Evolutionary conservation across 2,797 vertebrate species (phyloP), one percentile per base, ranked within the genome.

Genomic region (Cyprinodon diabolis): DNA sequence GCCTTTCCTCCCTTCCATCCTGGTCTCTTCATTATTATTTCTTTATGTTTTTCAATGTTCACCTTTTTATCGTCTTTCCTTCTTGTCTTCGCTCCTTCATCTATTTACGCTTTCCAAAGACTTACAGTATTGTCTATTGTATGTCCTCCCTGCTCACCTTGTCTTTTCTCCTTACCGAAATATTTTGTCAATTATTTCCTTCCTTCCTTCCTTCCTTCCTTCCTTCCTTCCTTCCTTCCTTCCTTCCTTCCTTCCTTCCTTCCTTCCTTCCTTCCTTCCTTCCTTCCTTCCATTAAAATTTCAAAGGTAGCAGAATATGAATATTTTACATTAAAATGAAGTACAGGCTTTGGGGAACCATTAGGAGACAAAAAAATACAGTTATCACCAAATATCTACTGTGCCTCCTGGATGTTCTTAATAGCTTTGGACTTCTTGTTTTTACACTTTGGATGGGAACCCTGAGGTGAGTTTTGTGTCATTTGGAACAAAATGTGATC

Each of bases 281-380:
- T 47, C 3, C 48, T 14, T 54, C 8, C 52, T 54, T 17, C n/a
- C 17, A 43, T 43, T 17, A 6, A 6, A 51, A 15, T 17, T 51
- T 51, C 5, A 15, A 51, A 15, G 4, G 1, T 23, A 3, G 3
- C 11, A 65, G 45, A 40, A n/a, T n/a, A 63, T 65, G 19, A 3
- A 47, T 23, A 11, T 65, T 45, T 23, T 23, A 43, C 40, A 45
- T 65, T 4, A 65, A 45, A 65, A 65, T 6, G 25, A 63, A 69
- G 67, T 62, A 40, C 11, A 51, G 15, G 49, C 71, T 73, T 75
- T 12, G 25, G 21, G 74, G 76, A 78, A 78, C 71, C 25, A 51
- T 76, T 70, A 71, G 75, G 78, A 62, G 80, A 76, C 83, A 87
- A 74, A 87, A 69, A 81, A 81, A 30, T 55, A 83, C 57, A 84